Percentiles rank a stretch among this genome's conserved stretches.
These are phyloP conservation scores for Margarornis squamiger DNA, from an alignment of 2,797 vertebrate species.

Conservation along the genomic window DNA sequence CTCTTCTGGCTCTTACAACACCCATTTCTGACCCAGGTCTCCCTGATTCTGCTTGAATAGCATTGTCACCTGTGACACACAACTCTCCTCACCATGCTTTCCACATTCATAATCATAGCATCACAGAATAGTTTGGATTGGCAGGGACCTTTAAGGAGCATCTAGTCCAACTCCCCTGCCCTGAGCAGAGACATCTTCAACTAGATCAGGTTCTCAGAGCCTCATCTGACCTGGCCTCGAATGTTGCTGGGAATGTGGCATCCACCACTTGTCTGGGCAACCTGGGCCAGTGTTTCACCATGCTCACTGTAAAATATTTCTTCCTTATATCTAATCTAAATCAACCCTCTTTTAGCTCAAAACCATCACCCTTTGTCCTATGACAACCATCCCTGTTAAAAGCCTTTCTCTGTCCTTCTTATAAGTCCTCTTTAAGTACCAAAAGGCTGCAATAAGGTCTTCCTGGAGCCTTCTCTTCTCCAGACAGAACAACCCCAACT, in stretches of 20 bases:
- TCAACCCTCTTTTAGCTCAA: background rate
- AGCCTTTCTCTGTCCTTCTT: background rate
- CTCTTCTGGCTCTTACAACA: background rate
- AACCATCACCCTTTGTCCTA: background rate
- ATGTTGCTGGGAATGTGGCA: background rate
- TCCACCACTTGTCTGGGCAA: background rate
- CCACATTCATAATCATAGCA: background rate
- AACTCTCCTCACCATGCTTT: background rate
- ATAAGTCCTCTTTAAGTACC: background rate
- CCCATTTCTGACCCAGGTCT: background rate
- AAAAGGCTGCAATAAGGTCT: background rate
- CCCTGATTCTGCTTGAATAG: background rate
- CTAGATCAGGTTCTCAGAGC: background rate
- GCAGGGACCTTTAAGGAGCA: background rate
- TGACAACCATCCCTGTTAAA: background rate
- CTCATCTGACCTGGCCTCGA: background rate
- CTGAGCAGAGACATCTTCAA: background rate
- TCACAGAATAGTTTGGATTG: background rate
- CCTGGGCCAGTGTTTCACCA: background rate
- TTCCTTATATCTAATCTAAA: background rate
- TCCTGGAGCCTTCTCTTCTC: background rate
- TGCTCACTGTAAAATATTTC: background rate
- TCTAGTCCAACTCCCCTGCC: background rate
- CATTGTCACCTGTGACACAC: background rate
- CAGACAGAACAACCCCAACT: background rate